Conservation (phyloP, 1,140 invertebrate genomes). For the Subanguina moxae region DNA sequence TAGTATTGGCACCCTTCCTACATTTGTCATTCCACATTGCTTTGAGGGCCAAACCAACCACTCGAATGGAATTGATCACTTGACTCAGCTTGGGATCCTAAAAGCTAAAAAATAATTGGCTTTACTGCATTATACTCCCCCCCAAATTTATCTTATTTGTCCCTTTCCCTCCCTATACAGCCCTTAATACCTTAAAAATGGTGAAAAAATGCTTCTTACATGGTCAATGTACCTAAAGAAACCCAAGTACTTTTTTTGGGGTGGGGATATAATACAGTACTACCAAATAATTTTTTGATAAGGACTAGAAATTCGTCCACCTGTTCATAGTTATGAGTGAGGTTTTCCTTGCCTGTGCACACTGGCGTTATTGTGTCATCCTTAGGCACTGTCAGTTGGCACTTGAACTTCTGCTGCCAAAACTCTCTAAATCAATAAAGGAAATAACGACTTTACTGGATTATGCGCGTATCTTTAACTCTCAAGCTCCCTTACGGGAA, state of each 20-base stretch:
- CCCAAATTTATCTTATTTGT: too few species aligned
- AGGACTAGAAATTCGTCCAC: neutral
- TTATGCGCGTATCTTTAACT: too few species aligned
- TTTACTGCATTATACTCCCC: too few species aligned
- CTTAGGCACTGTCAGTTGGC: slow-evolving; percentile 62
- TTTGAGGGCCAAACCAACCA: slow-evolving; percentile 69
- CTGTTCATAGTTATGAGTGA: slow-evolving; percentile 50
- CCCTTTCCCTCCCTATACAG: too few species aligned
- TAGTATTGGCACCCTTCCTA: slow-evolving; percentile 12
- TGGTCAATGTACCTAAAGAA: too few species aligned
- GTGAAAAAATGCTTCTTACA: too few species aligned
- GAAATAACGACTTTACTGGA: neutral
- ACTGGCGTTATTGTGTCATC: slow-evolving; percentile 54
- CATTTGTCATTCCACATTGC: slow-evolving; percentile 63
- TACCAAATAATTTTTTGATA: neutral
- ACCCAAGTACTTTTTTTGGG: too few species aligned
- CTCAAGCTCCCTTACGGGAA: too few species aligned
- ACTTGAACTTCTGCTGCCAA: slow-evolving; percentile 72
- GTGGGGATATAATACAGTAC: too few species aligned
- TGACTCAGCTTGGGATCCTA: slow-evolving; percentile 72
- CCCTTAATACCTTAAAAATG: too few species aligned
- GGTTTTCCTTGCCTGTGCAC: slow-evolving; percentile 54
- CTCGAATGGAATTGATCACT: slow-evolving; percentile 72
- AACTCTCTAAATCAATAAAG: slow-evolving; percentile 64
- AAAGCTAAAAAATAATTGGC: slow-evolving; percentile 19